Percentiles rank a stretch among this genome's conserved stretches.
phyloP scores from a whole-genome alignment of 2,113 vertebrate species.

The Scophthalmus maximus region DNA sequence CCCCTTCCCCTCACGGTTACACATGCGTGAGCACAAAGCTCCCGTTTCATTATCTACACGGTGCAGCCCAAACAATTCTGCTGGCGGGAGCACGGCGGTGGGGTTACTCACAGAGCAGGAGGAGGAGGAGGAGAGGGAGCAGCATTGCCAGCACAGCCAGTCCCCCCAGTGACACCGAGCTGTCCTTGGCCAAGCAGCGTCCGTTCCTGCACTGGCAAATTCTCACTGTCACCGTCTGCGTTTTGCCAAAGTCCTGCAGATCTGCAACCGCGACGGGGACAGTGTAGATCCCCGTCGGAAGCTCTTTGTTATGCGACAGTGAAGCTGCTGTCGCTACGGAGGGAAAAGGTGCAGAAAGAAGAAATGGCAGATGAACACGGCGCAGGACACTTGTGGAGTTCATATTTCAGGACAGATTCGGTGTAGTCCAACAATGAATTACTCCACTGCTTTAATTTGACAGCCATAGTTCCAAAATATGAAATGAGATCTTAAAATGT shows the following conservation, averaged over 20 bases:
- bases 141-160: conserved; percentile 89
- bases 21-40: conserved; percentile 3
- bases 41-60: conserved; percentile 10
- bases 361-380: background rate
- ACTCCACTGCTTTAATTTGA: too few species aligned
- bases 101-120: conserved; percentile 87
- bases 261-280: conserved; percentile 84
- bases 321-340: conserved; percentile 78
- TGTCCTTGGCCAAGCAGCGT: background rate
- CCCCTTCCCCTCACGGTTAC: background rate
- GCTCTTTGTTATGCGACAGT: conserved; percentile 69
- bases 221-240: conserved; percentile 67
- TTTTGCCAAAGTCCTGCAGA: conserved; percentile 76
- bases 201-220: conserved; percentile 74
- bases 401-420: background rate
- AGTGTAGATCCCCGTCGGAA: conserved; percentile 72
- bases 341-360: background rate
- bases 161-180: conserved; percentile 79
- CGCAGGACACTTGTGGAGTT: background rate
- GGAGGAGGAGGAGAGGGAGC: conserved; percentile 82
- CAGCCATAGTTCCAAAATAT: too few species aligned
- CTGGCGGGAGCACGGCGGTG: background rate
- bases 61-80: conserved; percentile 5
- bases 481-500: too few species aligned
- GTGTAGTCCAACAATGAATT: background rate